phyloP scores from a whole-genome alignment of 2,113 vertebrate genomes.

The Tricholaema leucomelas region DNA sequence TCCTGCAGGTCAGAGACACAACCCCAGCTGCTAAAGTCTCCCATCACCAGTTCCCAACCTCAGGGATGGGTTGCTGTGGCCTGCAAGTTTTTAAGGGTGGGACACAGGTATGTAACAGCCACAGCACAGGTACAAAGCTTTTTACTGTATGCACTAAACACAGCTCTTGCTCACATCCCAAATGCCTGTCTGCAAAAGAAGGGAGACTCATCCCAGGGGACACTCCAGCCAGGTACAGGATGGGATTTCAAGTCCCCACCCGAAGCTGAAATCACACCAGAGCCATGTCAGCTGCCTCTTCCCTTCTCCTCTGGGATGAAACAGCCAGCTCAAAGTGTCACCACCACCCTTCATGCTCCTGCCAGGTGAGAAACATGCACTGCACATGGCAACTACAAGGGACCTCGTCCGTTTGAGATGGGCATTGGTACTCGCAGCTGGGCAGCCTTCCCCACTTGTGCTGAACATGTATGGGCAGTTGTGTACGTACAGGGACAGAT shows the following conservation, averaged over 20 bases:
- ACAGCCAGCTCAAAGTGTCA: accelerated
- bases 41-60: accelerated
- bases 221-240: accelerated
- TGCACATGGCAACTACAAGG: background rate
- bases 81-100: background rate
- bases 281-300: background rate
- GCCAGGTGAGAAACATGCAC: background rate
- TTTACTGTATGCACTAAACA: accelerated
- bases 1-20: accelerated
- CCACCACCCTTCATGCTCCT: background rate
- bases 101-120: accelerated
- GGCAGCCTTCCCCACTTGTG: accelerated
- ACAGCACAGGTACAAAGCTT: accelerated
- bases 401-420: background rate
- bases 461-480: accelerated
- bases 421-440: accelerated
- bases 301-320: background rate
- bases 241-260: background rate
- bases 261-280: background rate
- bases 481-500: accelerated
- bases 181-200: background rate
- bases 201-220: accelerated
- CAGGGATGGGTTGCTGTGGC: accelerated
- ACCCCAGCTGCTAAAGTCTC: background rate
- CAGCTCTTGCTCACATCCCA: background rate